Base-by-base conservation (phyloP, 1,140 invertebrate genomes). In the Cephus cinctus region DNA sequence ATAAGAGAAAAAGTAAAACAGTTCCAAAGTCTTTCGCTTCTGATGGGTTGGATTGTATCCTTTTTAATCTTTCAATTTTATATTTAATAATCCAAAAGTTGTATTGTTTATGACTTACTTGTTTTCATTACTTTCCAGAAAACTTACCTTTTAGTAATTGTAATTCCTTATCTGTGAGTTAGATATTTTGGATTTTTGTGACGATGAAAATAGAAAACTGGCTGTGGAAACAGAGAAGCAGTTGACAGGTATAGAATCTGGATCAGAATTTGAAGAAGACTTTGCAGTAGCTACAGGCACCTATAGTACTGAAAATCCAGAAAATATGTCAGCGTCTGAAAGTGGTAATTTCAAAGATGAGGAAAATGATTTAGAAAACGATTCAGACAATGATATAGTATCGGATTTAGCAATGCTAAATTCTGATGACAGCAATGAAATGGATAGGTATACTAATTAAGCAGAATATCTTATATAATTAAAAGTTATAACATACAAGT, bases 1-100 rank as follows among this genome's bases (percentile, higher is more conserved):
- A 93, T 46, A 91, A 89, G 59, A 80, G 78, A 35, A 89, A 88
- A 63, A 81, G 78, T 20, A 90, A 91, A 62, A 80, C 78, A 40
- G 78, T 89, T 25, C 87, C 90, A 4, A 87, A 88, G 61, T 86
- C 84, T 52, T 95, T 95, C 75, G 65, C 81, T 30, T 76, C 80
- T 41, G 92, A 94, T 81, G 92, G 92, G 2, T 76, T 95, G 20
- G 91, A 93, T 66, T 95, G 90, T 90, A 89, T 90, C 81, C 81
- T 86, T 83, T 80, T 52, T 48, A 52, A 49, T 40, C 23, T 50
- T 45, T 21, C 31, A 21, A 44, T 32, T 11, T 23, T 31, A 4
- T 36, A 20, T 41, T 36, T 25, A 19, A 42, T 23, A 25, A 36
- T 38, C 9, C 43, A 30, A 21, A 22, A 45, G 4, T 11, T 35